Evolutionary conservation across 2,888 invertebrate genomes (phyloP).

Genomic region (Rhaphigaster nebulosa): DNA sequence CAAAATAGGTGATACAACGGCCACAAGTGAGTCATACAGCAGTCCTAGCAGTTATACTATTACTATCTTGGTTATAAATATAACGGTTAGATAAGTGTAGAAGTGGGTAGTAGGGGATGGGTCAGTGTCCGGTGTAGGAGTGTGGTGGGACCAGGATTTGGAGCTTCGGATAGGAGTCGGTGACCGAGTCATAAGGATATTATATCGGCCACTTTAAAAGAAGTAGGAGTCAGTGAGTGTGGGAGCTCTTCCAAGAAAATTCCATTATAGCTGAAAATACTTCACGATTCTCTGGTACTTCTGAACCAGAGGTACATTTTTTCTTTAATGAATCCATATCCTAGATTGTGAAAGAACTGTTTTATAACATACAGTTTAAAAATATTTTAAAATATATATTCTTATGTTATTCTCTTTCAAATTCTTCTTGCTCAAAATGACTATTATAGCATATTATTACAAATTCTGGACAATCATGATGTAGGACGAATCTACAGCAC

Average conservation of each 20-base stretch:
- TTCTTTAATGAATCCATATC: no score
- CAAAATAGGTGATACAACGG: background rate
- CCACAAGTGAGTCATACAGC: background rate
- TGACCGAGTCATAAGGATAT: background rate
- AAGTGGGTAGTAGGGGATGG: slow-evolving; percentile 26
- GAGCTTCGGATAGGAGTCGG: background rate
- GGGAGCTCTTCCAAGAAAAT: background rate
- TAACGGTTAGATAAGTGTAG: background rate
- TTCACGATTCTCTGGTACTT: background rate
- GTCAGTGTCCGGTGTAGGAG: slow-evolving; percentile 36
- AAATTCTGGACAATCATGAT: no score
- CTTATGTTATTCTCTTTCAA: no score
- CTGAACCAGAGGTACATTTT: no score
- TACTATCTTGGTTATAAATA: slow-evolving; percentile 18
- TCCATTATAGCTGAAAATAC: background rate
- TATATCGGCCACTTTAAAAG: background rate
- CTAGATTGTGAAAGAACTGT: no score
- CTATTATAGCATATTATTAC: no score
- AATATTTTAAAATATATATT: no score
- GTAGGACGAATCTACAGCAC: no score
- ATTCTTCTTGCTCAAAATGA: no score
- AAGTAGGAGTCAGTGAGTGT: slow-evolving; percentile 30
- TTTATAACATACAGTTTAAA: no score
- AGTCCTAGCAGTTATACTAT: background rate
- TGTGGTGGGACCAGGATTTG: slow-evolving; percentile 30